These are phyloP conservation scores for Uloborus plumipes DNA, from an alignment of 2,888 invertebrate species.

Conservation along the genomic window DNA sequence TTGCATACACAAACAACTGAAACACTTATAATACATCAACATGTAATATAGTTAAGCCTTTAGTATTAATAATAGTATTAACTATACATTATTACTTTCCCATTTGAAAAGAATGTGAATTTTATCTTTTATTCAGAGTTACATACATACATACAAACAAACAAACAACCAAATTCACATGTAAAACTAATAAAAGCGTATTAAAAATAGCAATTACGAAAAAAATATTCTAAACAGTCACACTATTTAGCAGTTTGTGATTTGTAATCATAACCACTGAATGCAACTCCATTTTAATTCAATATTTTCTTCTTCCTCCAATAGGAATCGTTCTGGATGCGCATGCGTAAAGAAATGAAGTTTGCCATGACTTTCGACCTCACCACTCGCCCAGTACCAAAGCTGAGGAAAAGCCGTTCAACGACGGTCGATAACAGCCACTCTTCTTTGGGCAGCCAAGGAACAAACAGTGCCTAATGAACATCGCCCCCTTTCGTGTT, in stretches of 20 bases:
- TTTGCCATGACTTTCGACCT: conserved; percentile 66
- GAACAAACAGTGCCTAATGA: conserved; percentile 19
- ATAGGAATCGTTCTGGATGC: conserved; percentile 66
- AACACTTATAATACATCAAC: no score
- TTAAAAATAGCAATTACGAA: no score
- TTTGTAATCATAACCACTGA: not conserved
- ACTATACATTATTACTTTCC: no score
- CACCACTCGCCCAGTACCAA: conserved; percentile 65
- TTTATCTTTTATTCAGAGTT: no score
- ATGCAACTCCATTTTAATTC: not conserved
- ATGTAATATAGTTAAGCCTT: no score
- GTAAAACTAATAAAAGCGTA: no score
- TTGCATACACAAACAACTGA: no score
- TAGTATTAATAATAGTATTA: no score
- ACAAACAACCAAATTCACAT: no score
- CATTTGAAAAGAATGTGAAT: no score
- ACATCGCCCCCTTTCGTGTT: not conserved
- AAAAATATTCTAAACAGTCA: not conserved
- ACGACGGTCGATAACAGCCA: conserved; percentile 34
- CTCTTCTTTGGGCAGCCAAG: conserved; percentile 34
- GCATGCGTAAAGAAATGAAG: conserved; percentile 66
- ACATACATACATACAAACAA: no score
- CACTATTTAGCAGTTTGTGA: not conserved
- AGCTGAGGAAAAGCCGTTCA: conserved; percentile 22
- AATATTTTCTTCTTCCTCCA: not conserved